These are phyloP conservation scores for Caenorhabditis imperialis DNA, from an alignment of 2,888 invertebrate species.

Conservation along the genomic window DNA sequence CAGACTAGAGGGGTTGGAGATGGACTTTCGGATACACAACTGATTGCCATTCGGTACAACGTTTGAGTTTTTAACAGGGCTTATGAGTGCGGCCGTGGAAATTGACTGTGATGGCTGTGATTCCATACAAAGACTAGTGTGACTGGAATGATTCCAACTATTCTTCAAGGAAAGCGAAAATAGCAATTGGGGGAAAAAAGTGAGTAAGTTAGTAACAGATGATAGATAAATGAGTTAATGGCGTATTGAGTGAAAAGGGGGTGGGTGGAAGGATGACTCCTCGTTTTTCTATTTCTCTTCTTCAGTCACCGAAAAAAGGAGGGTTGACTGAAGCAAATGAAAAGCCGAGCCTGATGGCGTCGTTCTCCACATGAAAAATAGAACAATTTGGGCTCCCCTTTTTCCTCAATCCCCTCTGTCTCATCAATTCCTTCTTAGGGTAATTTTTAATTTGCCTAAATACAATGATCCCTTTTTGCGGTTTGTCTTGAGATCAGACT, in stretches of 20 bases:
- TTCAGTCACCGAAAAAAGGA: constrained; percentile 16
- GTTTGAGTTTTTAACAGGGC: constrained; percentile 31
- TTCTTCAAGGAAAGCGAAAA: no score
- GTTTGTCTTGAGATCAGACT: neutral
- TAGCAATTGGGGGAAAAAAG: no score
- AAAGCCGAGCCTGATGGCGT: constrained; percentile 48
- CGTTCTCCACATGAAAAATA: constrained; percentile 53
- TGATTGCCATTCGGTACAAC: constrained; percentile 8
- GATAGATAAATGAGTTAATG: constrained; percentile 49
- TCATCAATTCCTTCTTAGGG: neutral
- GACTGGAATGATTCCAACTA: no score
- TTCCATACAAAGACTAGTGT: constrained; percentile 18
- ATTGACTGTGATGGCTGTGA: constrained; percentile 22
- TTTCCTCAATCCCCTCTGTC: no score
- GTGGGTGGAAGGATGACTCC: constrained; percentile 5
- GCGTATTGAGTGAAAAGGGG: constrained; percentile 6
- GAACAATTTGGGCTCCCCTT: constrained; percentile 52
- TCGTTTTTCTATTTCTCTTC: constrained; percentile 11
- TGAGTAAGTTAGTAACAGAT: constrained; percentile 28
- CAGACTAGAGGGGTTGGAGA: constrained; percentile 50
- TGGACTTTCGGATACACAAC: constrained; percentile 47
- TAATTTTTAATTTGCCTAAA: constrained; percentile 14
- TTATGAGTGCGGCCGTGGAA: constrained; percentile 45
- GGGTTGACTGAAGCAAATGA: constrained; percentile 44
- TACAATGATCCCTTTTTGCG: neutral